Evolutionary conservation across 1,140 invertebrate species (phyloP), one percentile per base, ranked within the genome.

Genomic region (Teleopsis dalmanni): DNA sequence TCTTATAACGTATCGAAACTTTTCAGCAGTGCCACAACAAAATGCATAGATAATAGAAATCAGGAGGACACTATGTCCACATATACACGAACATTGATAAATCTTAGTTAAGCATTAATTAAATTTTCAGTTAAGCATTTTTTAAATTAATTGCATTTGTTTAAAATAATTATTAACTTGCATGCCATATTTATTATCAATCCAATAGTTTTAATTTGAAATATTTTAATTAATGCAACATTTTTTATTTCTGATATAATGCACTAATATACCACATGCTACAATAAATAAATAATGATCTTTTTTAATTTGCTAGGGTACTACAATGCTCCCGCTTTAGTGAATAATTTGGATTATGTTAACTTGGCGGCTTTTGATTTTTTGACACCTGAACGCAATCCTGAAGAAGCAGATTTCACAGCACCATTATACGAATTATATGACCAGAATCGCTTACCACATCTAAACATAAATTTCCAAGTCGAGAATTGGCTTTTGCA

Each of bases 281-380:
- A 6, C 14, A 16, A 36, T 36, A 36, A 36, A 36, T 47, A 3
- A 6, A 13, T 27, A n/a, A 8, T 16, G 44, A 27, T 31, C 47
- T 41, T 48, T 38, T 41, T 41, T 35, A 29, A 50, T 57, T 54
- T 44, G 13, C 55, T 84, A 86, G 85, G 84, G 48, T 89, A 88
- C 58, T 91, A 80, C 57, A 87, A 94, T 60, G 79, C 83, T 0
- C 78, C 81, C 10, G 71, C 78, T 7, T 71, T 94, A 35, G 76
- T 81, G 9, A 78, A 81, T n/a, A 75, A 82, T 56, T 68, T 93
- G 23, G 89, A 94, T 52, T 80, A 87, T 18, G 78, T 93, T 10
- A 88, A 87, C 51, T 59, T 93, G 3, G 78, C 84, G 58, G 75
- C 85, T 1, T 91, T 86, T 51, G 89, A 94, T 66, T 88, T 84